Evolutionary conservation across 2,888 invertebrate species (phyloP).

Genomic region (Perizoma flavofasciatum): DNA sequence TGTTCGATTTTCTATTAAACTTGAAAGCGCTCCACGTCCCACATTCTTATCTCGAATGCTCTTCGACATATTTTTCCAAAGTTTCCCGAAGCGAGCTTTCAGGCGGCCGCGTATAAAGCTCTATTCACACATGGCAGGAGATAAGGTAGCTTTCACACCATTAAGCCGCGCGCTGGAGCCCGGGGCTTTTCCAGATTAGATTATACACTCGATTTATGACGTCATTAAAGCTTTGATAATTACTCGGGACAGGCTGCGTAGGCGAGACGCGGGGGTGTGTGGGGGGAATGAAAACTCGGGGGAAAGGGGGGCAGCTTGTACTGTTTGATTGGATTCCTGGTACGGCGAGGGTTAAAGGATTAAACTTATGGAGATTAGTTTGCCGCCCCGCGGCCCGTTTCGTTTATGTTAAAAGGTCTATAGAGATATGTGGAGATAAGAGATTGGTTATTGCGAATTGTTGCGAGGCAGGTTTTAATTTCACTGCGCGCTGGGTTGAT

Average conservation of each 20-base stretch:
- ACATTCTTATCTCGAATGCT: constrained; percentile 83
- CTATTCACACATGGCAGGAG: constrained; percentile 84
- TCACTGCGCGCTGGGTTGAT: constrained; percentile 59
- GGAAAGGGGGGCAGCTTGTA: constrained; percentile 70
- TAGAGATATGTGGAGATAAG: constrained; percentile 81
- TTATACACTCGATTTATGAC: constrained; percentile 85
- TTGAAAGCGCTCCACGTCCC: constrained; percentile 81
- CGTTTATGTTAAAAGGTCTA: constrained; percentile 81
- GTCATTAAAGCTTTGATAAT: constrained; percentile 85
- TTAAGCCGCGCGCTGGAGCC: constrained; percentile 82
- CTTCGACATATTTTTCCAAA: constrained; percentile 84
- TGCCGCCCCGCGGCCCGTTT: constrained; percentile 80
- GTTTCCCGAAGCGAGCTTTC: constrained; percentile 83
- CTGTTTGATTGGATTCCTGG: constrained; percentile 84
- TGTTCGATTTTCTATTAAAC: constrained; percentile 85
- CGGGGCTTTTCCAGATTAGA: constrained; percentile 85
- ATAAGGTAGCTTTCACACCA: constrained; percentile 84
- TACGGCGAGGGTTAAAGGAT: constrained; percentile 82
- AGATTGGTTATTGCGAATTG: constrained; percentile 83
- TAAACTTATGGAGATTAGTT: constrained; percentile 84
- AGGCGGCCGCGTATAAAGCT: constrained; percentile 82
- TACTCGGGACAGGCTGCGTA: constrained; percentile 85
- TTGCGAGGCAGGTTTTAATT: constrained; percentile 73
- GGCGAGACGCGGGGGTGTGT: constrained; percentile 61
- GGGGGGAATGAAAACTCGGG: constrained; percentile 53